A percentile compares a stretch with the other conserved stretches of the same genome.
Conservation (phyloP, 2,113 vertebrate species). For the Pimephales promelas region DNA sequence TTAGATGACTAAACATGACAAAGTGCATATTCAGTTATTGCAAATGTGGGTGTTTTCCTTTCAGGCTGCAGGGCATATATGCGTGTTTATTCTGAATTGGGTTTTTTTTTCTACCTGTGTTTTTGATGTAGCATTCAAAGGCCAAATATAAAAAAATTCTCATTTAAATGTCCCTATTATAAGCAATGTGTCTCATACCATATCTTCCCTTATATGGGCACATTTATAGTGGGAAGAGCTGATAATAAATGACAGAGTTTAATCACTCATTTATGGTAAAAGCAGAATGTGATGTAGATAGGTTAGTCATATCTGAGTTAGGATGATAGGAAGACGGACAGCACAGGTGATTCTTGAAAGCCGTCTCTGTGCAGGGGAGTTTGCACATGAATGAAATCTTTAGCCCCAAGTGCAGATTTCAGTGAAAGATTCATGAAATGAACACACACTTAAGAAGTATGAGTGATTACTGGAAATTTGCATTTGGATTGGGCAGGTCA, state of each 20-base stretch:
- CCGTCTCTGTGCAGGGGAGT: neutral
- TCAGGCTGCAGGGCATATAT: neutral
- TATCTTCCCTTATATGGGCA: neutral
- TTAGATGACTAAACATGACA: slow-evolving; percentile 29
- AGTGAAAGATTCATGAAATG: slow-evolving; percentile 17
- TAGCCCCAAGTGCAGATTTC: slow-evolving; percentile 25
- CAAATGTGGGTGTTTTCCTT: slow-evolving; percentile 15
- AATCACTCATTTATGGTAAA: neutral
- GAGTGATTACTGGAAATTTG: slow-evolving; percentile 17
- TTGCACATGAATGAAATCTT: slow-evolving; percentile 9
- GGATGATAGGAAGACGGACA: too few relatives aligned
- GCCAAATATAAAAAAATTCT: neutral
- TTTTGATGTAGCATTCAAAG: neutral
- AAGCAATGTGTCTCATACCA: neutral
- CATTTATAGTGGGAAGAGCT: neutral
- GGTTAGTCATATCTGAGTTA: neutral
- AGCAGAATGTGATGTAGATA: neutral
- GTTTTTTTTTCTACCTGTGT: neutral
- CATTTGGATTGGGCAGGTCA: slow-evolving; percentile 17
- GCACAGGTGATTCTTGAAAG: neutral
- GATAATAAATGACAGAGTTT: neutral
- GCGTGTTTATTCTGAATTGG: slow-evolving; percentile 22
- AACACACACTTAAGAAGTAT: slow-evolving; percentile 17
- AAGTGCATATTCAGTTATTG: slow-evolving; percentile 1
- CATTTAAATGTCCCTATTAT: neutral